Conservation (phyloP, 2,888 invertebrate species). For the Agrypnus murinus region DNA sequence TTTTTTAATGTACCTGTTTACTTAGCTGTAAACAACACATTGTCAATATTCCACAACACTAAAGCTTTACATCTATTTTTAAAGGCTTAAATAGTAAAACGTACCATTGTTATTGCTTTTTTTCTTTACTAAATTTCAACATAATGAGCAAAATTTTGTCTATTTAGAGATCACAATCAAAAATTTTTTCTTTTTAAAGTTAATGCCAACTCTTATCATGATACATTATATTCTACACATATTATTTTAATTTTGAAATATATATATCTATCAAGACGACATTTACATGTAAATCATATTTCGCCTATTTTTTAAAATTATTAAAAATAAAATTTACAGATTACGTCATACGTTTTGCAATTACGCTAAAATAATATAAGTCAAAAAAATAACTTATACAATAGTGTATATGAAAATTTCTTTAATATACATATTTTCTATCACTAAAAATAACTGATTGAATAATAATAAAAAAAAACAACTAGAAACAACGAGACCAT, state of each 20-base stretch:
- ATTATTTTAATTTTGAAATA: constrained; percentile 3
- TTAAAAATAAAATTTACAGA: constrained; percentile 61
- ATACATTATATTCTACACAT: constrained; percentile 43
- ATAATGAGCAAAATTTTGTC: background rate
- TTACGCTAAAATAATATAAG: constrained; percentile 58
- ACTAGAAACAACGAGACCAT: constrained; percentile 55
- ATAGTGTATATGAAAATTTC: constrained; percentile 61
- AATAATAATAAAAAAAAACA: constrained; percentile 46
- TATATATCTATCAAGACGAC: constrained; percentile 1
- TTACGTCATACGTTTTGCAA: constrained; percentile 63
- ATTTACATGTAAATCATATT: constrained; percentile 64
- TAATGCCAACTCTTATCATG: constrained; percentile 39
- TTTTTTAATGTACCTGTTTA: no score
- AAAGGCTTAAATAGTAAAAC: constrained; percentile 3
- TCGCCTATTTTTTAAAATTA: constrained; percentile 57
- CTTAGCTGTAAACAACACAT: no score
- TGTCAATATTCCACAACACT: no score
- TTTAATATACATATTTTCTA: constrained; percentile 47
- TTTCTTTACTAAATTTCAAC: no score
- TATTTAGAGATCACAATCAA: background rate
- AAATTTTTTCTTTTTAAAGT: background rate
- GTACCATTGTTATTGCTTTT: constrained; percentile 7
- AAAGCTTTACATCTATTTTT: background rate
- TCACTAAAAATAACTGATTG: constrained; percentile 36
- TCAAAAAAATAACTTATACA: constrained; percentile 56